phyloP scores from a whole-genome alignment of 2,888 invertebrate genomes.

The Drepanosiphum platanoidis region DNA sequence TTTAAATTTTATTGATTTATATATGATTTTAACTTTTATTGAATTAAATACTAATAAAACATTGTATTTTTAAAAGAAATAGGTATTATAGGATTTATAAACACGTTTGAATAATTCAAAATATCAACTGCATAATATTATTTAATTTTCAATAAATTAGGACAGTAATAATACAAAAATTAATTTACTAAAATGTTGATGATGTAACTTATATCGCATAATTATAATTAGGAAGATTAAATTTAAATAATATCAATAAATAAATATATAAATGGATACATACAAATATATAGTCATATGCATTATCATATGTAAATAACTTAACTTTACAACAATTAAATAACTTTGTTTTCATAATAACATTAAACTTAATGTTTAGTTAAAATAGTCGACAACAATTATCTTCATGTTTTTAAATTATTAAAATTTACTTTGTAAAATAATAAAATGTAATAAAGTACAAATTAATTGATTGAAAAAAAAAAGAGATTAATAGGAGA shows the following conservation, averaged over 20 bases:
- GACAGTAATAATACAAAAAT: neutral
- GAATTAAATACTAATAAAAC: no score
- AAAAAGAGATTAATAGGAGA: no score
- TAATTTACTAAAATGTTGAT: neutral
- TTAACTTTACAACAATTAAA: neutral
- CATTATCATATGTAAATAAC: neutral
- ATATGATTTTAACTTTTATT: no score
- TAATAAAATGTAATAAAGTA: neutral
- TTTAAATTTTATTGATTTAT: no score
- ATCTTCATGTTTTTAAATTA: neutral
- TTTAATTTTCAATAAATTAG: neutral
- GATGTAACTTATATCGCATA: neutral
- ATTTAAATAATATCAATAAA: neutral
- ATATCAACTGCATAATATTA: neutral
- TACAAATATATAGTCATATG: no score
- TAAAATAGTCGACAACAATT: neutral
- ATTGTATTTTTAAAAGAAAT: no score
- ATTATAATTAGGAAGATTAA: neutral
- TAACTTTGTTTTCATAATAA: neutral
- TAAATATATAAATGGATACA: slow-evolving; percentile 21
- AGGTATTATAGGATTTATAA: neutral
- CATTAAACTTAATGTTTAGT: neutral
- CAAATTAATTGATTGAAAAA: slow-evolving; percentile 12
- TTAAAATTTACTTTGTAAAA: neutral
- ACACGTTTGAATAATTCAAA: neutral